phyloP scores from a whole-genome alignment of 2,113 vertebrate species.

The Dinomys branickii region DNA sequence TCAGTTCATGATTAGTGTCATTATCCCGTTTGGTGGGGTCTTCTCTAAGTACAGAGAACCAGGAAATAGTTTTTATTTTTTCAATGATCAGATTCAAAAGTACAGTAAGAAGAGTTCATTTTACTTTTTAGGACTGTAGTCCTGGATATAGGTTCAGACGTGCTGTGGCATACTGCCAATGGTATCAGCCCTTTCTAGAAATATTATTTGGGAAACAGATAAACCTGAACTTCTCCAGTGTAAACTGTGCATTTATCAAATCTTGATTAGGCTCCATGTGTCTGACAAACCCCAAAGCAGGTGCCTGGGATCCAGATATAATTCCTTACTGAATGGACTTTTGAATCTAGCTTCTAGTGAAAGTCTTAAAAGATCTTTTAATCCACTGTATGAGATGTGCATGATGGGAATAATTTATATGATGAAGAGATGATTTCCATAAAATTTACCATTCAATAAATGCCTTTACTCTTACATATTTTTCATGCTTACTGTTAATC shows the following conservation, averaged over 20 bases:
- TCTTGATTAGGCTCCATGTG: neutral
- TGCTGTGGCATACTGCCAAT: neutral
- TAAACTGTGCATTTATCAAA: neutral
- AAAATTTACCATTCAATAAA: neutral
- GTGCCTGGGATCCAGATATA: neutral
- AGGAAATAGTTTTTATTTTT: slow-evolving; percentile 15
- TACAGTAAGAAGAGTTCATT: neutral
- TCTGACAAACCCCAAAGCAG: neutral
- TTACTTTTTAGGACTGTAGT: neutral
- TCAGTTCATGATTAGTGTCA: neutral
- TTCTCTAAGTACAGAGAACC: neutral
- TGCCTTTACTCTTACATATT: neutral
- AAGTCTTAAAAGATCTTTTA: neutral
- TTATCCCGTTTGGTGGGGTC: neutral
- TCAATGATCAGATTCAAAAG: neutral
- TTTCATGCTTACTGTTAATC: neutral
- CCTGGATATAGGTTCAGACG: neutral
- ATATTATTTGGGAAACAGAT: neutral
- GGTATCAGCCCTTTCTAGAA: neutral
- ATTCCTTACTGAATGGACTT: neutral
- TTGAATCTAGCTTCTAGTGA: neutral
- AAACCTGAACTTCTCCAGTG: neutral
- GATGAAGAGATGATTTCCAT: neutral
- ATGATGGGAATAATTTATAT: neutral
- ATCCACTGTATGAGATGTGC: neutral